Conservation (phyloP, 2,888 invertebrate genomes). For the Lycaena phlaeas region DNA sequence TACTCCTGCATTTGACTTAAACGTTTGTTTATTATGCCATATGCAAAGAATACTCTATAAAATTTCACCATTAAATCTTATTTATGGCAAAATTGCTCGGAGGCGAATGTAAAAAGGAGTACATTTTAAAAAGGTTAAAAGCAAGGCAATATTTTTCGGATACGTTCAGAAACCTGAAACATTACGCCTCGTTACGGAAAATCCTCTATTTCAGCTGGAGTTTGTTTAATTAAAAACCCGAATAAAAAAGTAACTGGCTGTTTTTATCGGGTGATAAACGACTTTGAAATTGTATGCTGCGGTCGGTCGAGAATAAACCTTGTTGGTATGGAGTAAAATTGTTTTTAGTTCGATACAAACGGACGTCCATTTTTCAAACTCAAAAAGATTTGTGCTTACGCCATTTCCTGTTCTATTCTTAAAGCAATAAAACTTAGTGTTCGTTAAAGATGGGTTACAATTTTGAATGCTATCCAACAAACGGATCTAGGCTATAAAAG, state of each 20-base stretch:
- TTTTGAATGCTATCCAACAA: conserved; percentile 21
- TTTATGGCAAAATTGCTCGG: conserved; percentile 5
- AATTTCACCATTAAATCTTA: conserved; percentile 7
- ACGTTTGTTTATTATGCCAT: no score
- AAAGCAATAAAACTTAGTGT: conserved; percentile 54
- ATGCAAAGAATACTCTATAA: no score
- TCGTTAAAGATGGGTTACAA: conserved; percentile 36
- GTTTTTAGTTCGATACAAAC: conserved; percentile 15
- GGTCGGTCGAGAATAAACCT: conserved; percentile 27
- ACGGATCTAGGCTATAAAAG: conserved; percentile 17
- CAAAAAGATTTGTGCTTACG: conserved; percentile 44
- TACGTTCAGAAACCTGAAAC: conserved; percentile 24
- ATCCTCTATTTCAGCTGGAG: conserved; percentile 36
- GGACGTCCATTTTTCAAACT: conserved; percentile 31
- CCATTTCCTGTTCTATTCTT: conserved; percentile 62
- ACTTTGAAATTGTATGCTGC: conserved; percentile 25
- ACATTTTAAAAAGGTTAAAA: conserved; percentile 6
- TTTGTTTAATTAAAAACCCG: conserved; percentile 69
- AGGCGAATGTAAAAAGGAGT: conserved; percentile 2
- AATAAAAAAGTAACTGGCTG: conserved; percentile 57
- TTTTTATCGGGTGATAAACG: conserved; percentile 65
- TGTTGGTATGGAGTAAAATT: conserved; percentile 20
- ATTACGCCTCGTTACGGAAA: conserved; percentile 46
- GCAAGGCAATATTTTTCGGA: conserved; percentile 29
- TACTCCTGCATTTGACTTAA: no score